Percentiles rank a stretch among this genome's conserved stretches.
These are phyloP conservation scores for Pteria penguin DNA, from an alignment of 2,888 invertebrate species.

Conservation along the genomic window DNA sequence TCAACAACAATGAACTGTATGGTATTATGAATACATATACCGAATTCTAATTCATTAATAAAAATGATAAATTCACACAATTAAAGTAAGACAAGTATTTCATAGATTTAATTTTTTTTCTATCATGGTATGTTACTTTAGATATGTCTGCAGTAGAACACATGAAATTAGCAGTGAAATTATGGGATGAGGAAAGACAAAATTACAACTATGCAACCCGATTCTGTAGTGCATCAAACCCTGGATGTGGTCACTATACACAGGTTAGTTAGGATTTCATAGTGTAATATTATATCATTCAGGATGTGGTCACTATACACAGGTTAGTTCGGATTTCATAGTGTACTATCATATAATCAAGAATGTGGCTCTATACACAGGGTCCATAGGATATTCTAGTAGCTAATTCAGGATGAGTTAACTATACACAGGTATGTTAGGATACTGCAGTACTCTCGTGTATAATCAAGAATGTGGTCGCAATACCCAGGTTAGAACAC, in stretches of 20 bases:
- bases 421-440: no score
- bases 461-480: no score
- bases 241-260: not conserved
- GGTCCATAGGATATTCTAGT: not conserved
- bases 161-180: not conserved
- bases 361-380: not conserved
- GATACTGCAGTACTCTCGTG: no score
- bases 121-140: not conserved
- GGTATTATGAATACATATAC: no score
- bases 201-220: not conserved
- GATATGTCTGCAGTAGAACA: not conserved
- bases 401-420: no score
- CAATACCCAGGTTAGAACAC: no score
- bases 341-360: no score
- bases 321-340: not conserved
- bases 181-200: not conserved
- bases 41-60: no score
- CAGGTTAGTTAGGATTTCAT: not conserved
- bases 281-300: no score
- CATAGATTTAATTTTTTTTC: not conserved
- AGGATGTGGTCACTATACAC: not conserved
- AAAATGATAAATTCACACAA: no score
- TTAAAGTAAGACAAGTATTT: not conserved
- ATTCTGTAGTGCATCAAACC: not conserved
- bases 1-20: no score